A percentile compares a stretch with the other conserved stretches of the same genome.
These are phyloP conservation scores for Sitta europaea DNA, from an alignment of 2,113 vertebrate genomes.

Conservation along the genomic window DNA sequence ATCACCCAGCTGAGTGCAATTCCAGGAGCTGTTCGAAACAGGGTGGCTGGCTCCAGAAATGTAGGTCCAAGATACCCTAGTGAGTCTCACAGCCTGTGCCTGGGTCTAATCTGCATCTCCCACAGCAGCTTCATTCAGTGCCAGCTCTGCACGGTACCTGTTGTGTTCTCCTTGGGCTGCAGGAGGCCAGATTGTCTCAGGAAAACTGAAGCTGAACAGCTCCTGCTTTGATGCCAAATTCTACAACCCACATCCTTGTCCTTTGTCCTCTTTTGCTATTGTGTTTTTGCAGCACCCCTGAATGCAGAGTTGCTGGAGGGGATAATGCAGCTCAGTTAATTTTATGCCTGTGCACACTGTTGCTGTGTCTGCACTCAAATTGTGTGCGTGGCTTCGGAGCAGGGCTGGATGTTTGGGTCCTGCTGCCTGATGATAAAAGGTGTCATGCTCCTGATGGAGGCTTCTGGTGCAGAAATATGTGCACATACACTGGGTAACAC, in stretches of 20 bases:
- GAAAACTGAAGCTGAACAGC: neutral
- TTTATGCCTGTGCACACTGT: conserved; percentile 23
- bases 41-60: neutral
- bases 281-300: neutral
- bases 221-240: neutral
- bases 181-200: neutral
- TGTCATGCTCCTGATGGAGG: conserved; percentile 15
- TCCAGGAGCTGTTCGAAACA: neutral
- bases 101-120: fast-evolving
- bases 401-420: neutral
- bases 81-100: neutral
- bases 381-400: neutral
- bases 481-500: neutral
- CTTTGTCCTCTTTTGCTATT: conserved; percentile 5
- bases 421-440: conserved; percentile 20
- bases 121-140: neutral
- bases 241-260: neutral
- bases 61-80: neutral
- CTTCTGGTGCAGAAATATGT: neutral
- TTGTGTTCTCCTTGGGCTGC: neutral
- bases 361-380: neutral
- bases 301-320: conserved; percentile 24
- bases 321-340: neutral
- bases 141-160: neutral
- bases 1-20: fast-evolving